Base-by-base conservation (phyloP, 2,797 vertebrate species). In the Botia almorhae region DNA sequence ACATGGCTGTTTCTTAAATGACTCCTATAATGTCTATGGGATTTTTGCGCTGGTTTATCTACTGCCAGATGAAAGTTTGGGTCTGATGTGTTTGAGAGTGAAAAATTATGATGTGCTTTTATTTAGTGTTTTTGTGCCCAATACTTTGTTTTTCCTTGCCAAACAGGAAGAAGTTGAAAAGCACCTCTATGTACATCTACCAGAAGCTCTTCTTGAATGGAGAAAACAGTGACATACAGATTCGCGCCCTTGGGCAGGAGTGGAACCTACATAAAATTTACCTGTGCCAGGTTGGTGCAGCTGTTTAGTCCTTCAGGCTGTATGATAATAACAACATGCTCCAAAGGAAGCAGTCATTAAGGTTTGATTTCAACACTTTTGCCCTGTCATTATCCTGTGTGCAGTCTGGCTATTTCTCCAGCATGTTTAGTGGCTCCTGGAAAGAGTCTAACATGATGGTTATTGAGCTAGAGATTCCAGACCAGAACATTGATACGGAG, bases 381-480 rank as follows among this genome's bases (percentile, higher is more conserved):
- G n/a, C 19, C 8, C 33, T 53, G 1, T 53, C 4, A 53, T 23
- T 46, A 16, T 83, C 14, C 13, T 68, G 74, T 48, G 36, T 17
- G 0, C 81, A 99, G 98, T 99, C 97, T 1, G 97, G 97, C 17
- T 99, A 99, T 93, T 99, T 99, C 89, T 98, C 97, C 88, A 98
- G 97, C 88, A 99, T 99, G 98, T 99, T 99, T 92, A 98, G 98
- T 61, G 98, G 98, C 51, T 98, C 97, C 53, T 99, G 98, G 98
- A 99, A 95, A 85, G 97, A 99, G 88, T 99, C 98, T 13, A 96
- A 89, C 88, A 99, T 98, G 97, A 95, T 94, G 84, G 92, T 93
- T 84, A 98, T 99, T 82, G 95, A 96, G 88, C 76, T 99, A 89
- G 97, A 99, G 91, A 99, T 99, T 86, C 98, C 98, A 0, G 98